A percentile compares a stretch with the other conserved stretches of the same genome.
These are phyloP conservation scores for Tipula lateralis DNA, from an alignment of 2,888 invertebrate genomes.

Conservation along the genomic window DNA sequence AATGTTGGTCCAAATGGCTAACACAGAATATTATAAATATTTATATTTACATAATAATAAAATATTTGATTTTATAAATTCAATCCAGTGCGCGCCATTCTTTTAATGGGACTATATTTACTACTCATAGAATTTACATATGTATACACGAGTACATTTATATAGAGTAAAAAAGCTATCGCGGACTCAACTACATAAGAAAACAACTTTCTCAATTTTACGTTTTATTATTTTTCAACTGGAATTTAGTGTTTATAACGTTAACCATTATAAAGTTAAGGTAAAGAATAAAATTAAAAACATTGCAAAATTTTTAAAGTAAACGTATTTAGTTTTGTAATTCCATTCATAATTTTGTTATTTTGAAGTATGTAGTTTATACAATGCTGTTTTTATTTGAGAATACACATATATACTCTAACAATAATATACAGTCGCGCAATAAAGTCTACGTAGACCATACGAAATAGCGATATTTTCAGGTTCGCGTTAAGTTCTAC, in stretches of 20 bases:
- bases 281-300: not conserved
- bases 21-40: not conserved
- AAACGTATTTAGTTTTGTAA: not conserved
- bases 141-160: not conserved
- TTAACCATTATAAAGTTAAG: not conserved
- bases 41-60: no score
- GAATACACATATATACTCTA: no score
- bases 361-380: not conserved
- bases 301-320: not conserved
- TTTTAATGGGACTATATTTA: not conserved
- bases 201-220: conserved; percentile 4
- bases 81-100: not conserved
- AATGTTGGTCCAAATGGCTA: not conserved
- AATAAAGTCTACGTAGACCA: no score
- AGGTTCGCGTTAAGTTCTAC: no score
- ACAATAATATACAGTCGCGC: no score
- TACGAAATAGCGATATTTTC: no score
- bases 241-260: not conserved
- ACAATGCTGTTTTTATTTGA: not conserved
- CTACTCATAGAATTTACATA: not conserved
- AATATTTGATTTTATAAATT: not conserved
- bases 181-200: not conserved
- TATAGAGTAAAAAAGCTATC: not conserved
- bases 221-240: not conserved
- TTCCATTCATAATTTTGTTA: conserved; percentile 8